A percentile compares a stretch with the other conserved stretches of the same genome.
Evolutionary conservation across 1,140 invertebrate genomes (phyloP).

Genomic region (Listronotus bonariensis): DNA sequence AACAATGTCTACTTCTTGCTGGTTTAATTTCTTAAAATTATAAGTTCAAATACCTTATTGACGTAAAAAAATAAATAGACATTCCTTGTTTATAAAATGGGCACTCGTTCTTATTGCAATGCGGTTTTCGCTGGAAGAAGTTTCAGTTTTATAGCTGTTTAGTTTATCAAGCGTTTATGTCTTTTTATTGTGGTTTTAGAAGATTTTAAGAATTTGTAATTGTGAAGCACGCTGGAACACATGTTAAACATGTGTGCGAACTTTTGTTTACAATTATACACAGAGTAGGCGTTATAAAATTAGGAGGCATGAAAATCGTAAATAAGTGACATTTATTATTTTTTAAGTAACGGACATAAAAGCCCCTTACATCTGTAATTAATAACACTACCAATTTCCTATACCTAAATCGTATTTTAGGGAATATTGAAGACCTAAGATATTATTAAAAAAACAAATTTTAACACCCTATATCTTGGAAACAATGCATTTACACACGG

Average conservation of each 20-base stretch:
- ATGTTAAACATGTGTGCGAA: not conserved
- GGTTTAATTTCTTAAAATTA: not conserved
- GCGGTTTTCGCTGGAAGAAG: not conserved
- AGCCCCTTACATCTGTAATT: no score
- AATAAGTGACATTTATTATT: no score
- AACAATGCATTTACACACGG: no score
- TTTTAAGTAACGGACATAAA: no score
- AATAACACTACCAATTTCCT: no score
- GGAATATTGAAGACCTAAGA: no score
- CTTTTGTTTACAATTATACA: not conserved
- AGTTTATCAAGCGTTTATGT: not conserved
- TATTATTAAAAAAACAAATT: no score
- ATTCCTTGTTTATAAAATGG: not conserved
- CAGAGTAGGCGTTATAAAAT: not conserved
- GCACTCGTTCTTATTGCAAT: not conserved
- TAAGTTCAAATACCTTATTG: slow-evolving; percentile 6
- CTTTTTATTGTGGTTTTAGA: slow-evolving; percentile 1
- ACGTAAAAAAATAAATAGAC: not conserved
- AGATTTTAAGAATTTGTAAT: not conserved
- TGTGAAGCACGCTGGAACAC: not conserved
- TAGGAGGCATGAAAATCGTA: no score
- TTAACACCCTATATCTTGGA: no score
- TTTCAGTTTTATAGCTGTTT: slow-evolving; percentile 3
- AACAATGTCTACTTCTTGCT: no score
- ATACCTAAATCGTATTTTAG: no score